phyloP scores from a whole-genome alignment of 2,888 invertebrate genomes.

The Trichogramma dendrolimi region DNA sequence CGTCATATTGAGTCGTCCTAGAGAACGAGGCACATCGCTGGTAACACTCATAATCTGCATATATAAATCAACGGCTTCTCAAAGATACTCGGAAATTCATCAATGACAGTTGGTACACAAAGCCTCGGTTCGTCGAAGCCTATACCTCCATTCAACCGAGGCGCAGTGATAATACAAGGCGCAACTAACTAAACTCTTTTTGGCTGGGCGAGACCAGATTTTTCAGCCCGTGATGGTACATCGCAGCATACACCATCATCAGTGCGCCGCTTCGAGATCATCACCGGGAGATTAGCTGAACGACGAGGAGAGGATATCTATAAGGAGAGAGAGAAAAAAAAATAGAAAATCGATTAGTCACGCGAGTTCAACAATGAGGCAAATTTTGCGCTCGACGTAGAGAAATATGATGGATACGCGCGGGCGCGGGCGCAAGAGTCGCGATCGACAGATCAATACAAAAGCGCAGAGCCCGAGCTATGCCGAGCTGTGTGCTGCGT shows the following conservation, averaged over 20 bases:
- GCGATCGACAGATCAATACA: constrained; percentile 2
- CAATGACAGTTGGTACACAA: constrained; percentile 23
- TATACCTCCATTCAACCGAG: not conserved
- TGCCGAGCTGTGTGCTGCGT: too few relatives aligned
- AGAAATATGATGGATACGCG: constrained; percentile 23
- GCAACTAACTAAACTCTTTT: too few relatives aligned
- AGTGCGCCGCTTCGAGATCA: not conserved
- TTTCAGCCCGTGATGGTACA: not conserved
- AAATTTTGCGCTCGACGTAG: constrained; percentile 24
- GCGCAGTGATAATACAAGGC: too few relatives aligned
- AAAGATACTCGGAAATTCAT: constrained; percentile 17
- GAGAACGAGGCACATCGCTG: too few relatives aligned
- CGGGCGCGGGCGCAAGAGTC: not conserved
- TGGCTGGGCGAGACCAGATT: too few relatives aligned
- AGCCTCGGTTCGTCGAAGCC: constrained; percentile 15
- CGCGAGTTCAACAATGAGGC: constrained; percentile 19
- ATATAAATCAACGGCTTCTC: too few relatives aligned
- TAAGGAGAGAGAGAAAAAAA: constrained; percentile 4
- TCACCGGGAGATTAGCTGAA: not conserved
- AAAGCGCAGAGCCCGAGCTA: not conserved
- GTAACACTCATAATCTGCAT: too few relatives aligned
- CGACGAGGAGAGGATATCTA: not conserved
- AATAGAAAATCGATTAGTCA: constrained; percentile 27
- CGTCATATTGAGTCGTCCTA: too few relatives aligned
- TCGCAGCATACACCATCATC: too few relatives aligned